Evolutionary conservation across 2,113 vertebrate genomes (phyloP), one percentile per base, ranked within the genome.

Genomic region (Colinus virginianus): DNA sequence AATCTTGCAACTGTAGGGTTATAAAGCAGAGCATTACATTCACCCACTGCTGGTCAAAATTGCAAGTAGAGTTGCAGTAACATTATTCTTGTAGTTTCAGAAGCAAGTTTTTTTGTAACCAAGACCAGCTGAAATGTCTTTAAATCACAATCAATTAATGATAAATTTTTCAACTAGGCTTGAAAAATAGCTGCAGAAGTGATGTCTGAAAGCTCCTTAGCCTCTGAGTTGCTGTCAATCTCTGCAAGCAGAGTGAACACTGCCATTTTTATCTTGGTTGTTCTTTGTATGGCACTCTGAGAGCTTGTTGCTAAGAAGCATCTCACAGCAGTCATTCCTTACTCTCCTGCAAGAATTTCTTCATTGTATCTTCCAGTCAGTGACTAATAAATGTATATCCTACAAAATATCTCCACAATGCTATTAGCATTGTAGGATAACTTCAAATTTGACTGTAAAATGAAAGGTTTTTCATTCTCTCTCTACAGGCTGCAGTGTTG

Each of bases 401-500:
- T 68, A 48, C 34, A 61, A 76, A 28, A 23, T 34, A 32, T 6
- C 36, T 72, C 74, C 10, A 3, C 42, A 19, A 28, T 66, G 49
- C 56, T 94, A 51, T 17, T 70, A 45, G 86, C 14, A n/a, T n/a
- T n/a, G 5, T 13, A 28, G 45, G n/a, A 2, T 21, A 49, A 34
- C 34, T 68, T 28, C 77, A 66, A 20, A 69, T 70, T 66, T 76
- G 51, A 49, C 22, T 66, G 45, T 36, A 78, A 63, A 32, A 77
- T 91, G 71, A 93, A 58, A 69, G 40, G 15, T 64, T 78, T 85
- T 93, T 78, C 19, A 14, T 94, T 28, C 93, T 93, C 49, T 94
- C 83, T 95, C 72, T 48, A 26, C 94, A 99, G 99, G 98, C 42
- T 99, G 99, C 96, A 98, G 23, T 89, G 99, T 99, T 95, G 98